Evolutionary conservation across 2,888 invertebrate species (phyloP), one percentile per base, ranked within the genome.

Genomic region (Masnerella sp.): DNA sequence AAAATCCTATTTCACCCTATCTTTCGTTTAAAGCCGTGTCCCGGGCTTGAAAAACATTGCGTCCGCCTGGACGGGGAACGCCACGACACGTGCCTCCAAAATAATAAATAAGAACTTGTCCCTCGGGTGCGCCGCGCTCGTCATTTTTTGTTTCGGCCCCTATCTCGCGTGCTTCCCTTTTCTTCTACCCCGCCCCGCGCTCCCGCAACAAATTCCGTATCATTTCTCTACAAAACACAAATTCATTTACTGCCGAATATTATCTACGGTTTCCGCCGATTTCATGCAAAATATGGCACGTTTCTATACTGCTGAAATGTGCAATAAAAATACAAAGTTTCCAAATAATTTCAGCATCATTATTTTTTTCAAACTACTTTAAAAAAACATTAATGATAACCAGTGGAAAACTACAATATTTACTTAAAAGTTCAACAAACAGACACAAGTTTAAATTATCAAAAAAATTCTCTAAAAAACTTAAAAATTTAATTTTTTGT

Each of bases 101-200:
- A 67, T 67, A 67, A 67, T 67, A 67, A 67, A 67, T 67, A 67
- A 67, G 58, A 67, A 67, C 67, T 67, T 67, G 67, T 67, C 67
- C 49, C 67, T 49, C 47, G 65, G 45, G 65, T 65, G 45, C 28
- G 43, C 43, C 40, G 40, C 51, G 61, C 49, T 62, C 54, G 52
- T 64, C 64, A 64, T 56, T 56, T 65, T 65, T 65, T 65, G 56
- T 65, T 56, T 56, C 65, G 36, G 49, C 56, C 65, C 67, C 58
- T 67, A 58, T 47, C 43, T 67, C 56, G 36, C 56, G 38, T 67
- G 25, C 34, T n/a, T 25, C 32, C 11, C 38, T n/a, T 28, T 28
- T 25, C 30, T 56, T 45, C 14, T 14, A 12, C 20, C 52, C 11
- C 9, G 14, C 30, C 54, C 30, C 18, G 36, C 47, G 36, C 12